phyloP scores from a whole-genome alignment of 2,113 vertebrate genomes.

The Dipodomys merriami region DNA sequence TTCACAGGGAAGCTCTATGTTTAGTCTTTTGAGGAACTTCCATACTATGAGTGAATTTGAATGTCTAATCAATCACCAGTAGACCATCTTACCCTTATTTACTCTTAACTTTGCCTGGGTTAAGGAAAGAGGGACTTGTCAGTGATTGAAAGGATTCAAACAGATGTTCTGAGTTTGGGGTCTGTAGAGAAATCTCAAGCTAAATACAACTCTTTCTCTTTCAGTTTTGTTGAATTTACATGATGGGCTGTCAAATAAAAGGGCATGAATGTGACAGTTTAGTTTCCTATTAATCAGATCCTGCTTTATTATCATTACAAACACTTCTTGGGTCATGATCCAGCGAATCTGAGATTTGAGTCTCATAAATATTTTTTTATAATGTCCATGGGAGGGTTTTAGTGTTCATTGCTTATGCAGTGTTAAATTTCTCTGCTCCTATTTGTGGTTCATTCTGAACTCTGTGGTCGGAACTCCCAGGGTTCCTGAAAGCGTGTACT shows the following conservation, averaged over 20 bases:
- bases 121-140: background rate
- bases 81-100: background rate
- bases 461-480: background rate
- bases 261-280: background rate
- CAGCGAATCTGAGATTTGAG: background rate
- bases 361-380: conserved; percentile 55
- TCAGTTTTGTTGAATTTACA: conserved; percentile 28
- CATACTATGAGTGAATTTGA: background rate
- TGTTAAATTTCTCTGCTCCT: conserved; percentile 31
- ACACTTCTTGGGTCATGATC: conserved; percentile 11
- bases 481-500: background rate
- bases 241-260: conserved; percentile 52
- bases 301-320: background rate
- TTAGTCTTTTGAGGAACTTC: too few species aligned
- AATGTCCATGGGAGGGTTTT: conserved; percentile 34
- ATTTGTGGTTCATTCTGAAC: conserved; percentile 50
- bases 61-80: background rate
- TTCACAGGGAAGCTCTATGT: too few species aligned
- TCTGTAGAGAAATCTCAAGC: conserved; percentile 24
- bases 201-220: background rate
- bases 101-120: background rate
- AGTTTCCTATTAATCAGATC: conserved; percentile 57
- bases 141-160: conserved; percentile 9
- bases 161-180: background rate
- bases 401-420: conserved; percentile 56